Evolutionary conservation across 2,888 invertebrate genomes (phyloP).

Genomic region (Apamea epomidion): DNA sequence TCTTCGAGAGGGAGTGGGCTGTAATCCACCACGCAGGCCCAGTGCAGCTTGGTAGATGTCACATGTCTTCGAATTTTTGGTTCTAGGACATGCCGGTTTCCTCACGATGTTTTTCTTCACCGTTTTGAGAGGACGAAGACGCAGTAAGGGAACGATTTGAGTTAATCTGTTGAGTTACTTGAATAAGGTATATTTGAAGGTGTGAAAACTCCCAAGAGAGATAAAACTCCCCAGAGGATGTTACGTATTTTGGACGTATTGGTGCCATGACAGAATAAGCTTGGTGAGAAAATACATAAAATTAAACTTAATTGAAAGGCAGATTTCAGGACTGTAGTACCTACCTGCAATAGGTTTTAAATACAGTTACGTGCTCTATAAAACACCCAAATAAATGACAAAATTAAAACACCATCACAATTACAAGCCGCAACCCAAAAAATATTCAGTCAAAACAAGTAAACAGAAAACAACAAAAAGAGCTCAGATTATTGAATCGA

Average conservation of each 20-base stretch:
- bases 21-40: too few species aligned
- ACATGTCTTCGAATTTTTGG: too few species aligned
- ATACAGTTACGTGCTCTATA: not conserved
- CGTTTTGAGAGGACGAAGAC: too few species aligned
- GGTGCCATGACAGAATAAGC: not conserved
- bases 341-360: not conserved
- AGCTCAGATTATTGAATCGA: conserved; percentile 80
- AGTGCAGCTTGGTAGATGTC: too few species aligned
- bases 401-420: conserved; percentile 52
- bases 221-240: too few species aligned
- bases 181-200: not conserved
- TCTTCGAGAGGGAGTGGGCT: too few species aligned
- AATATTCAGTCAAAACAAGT: conserved; percentile 64
- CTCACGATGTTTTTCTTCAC: too few species aligned
- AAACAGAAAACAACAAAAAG: conserved; percentile 71
- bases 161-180: not conserved
- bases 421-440: conserved; percentile 49
- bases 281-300: not conserved
- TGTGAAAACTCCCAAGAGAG: conserved; percentile 1
- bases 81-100: too few species aligned
- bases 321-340: not conserved
- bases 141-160: not conserved
- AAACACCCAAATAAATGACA: conserved; percentile 20
- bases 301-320: not conserved
- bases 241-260: not conserved